phyloP scores from a whole-genome alignment of 2,888 invertebrate genomes.

The Spodoptera exigua region DNA sequence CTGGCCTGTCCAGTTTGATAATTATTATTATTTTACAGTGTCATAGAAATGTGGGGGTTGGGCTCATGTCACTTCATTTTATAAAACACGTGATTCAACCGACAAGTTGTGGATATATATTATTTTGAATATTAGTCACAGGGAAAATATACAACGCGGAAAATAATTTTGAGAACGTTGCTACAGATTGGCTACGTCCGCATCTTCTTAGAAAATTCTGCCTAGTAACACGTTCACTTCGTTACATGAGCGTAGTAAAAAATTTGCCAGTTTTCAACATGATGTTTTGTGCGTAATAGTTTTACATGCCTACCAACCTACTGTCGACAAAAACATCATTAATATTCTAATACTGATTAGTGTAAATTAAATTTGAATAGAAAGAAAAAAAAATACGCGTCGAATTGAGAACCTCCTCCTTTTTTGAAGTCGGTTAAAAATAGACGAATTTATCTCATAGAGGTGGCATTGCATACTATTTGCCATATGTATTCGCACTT shows the following conservation, averaged over 20 bases:
- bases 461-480: slow-evolving; percentile 38
- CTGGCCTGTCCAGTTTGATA: slow-evolving; percentile 20
- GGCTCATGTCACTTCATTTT: slow-evolving; percentile 42
- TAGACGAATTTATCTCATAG: slow-evolving; percentile 7
- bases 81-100: slow-evolving; percentile 36
- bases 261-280: slow-evolving; percentile 28
- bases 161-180: slow-evolving; percentile 30
- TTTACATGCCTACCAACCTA: slow-evolving; percentile 5
- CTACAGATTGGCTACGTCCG: neutral
- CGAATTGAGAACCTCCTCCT: no score
- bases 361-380: slow-evolving; percentile 19
- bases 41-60: slow-evolving; percentile 24
- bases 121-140: slow-evolving; percentile 37
- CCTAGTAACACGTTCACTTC: slow-evolving; percentile 23
- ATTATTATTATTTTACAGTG: slow-evolving; percentile 19
- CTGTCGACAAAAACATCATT: slow-evolving; percentile 32
- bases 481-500: slow-evolving; percentile 17
- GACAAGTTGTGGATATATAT: slow-evolving; percentile 25
- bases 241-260: slow-evolving; percentile 18
- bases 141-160: slow-evolving; percentile 29
- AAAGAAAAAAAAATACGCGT: no score
- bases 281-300: slow-evolving; percentile 33
- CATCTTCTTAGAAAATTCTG: slow-evolving; percentile 11
- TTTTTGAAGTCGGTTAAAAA: no score
- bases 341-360: slow-evolving; percentile 29